Base-by-base conservation (phyloP, 2,113 vertebrate species). In the Crotalus horridus region DNA sequence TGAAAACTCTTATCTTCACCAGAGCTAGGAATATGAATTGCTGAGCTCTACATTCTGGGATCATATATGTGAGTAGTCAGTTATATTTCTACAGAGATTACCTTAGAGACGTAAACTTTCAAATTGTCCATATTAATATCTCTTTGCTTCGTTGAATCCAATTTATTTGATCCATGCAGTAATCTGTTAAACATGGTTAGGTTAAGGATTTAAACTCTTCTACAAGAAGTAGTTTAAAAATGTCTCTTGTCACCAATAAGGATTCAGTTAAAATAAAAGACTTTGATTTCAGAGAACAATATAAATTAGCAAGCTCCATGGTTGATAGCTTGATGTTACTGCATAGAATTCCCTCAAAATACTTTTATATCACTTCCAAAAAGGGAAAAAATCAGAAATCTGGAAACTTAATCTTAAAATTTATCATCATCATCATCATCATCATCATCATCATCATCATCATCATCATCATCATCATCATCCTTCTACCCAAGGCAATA, bases 111-210 rank as follows among this genome's bases (percentile, higher is more conserved):
- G 17, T 88, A 69, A 93, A 92, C 23, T 93, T 90, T 94, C 93
- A 91, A 94, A 93, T 92, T 94, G 15, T 12, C 8, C 58, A 2
- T 89, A 92, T 96, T 94, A 95, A 95, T 94, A 58, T 96, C 95
- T 94, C 56, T 93, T 89, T 85, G 86, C 29, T 48, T 24, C 33
- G 89, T 33, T 95, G 89, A 91, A 64, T n/a, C 26, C 5, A 89
- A 0, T 88, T 92, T 95, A 23, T 93, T 85, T 53, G 85, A 89
- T 95, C 23, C 6, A 13, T 43, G 29, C 26, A 93, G 55, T 92
- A 90, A 64, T 15, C 0, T 0, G 17, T 81, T 91, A 96, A 94
- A 94, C 13, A 15, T 33, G 9, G 89, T 91, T 92, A 87, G 81
- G 56, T 13, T 94, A 56, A 53, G 54, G 20, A 29, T 95, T 85